These are phyloP conservation scores for Aphelenchoides avenae DNA, from an alignment of 1,140 invertebrate genomes.

Conservation along the genomic window DNA sequence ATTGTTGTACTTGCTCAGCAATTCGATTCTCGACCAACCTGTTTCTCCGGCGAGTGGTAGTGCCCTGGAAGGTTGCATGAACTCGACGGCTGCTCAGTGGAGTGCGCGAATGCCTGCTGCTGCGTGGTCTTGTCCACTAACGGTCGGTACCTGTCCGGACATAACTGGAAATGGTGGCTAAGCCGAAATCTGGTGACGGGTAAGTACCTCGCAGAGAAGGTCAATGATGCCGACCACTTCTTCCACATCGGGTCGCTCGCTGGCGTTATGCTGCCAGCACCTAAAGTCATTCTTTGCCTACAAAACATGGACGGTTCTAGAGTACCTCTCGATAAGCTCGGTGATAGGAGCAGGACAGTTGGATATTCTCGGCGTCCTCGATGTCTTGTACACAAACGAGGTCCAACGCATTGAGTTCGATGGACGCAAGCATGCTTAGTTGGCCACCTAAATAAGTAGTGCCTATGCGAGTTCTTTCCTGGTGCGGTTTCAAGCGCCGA, in stretches of 20 bases:
- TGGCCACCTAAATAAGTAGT: too few species aligned
- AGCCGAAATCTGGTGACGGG: too few species aligned
- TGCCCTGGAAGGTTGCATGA: too few species aligned
- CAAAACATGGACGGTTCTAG: conserved; percentile 11
- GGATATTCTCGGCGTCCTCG: conserved; percentile 61
- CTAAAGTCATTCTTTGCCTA: conserved; percentile 60
- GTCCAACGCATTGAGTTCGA: too few species aligned
- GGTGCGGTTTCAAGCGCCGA: too few species aligned
- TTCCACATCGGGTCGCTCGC: conserved; percentile 79
- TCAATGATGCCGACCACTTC: conserved; percentile 73
- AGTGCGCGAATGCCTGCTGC: conserved; percentile 5
- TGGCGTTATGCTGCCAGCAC: conserved; percentile 81
- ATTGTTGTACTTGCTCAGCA: background rate
- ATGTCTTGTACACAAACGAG: conserved; percentile 77
- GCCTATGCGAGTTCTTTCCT: too few species aligned
- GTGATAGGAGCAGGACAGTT: conserved; percentile 18
- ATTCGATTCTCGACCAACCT: too few species aligned
- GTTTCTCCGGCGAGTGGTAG: too few species aligned
- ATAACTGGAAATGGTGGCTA: too few species aligned
- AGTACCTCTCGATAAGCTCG: conserved; percentile 35
- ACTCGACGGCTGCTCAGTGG: conserved; percentile 1
- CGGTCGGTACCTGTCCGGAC: conserved; percentile 9
- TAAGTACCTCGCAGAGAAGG: conserved; percentile 62
- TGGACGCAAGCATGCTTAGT: too few species aligned
- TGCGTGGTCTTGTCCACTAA: conserved; percentile 4